Base-by-base conservation (phyloP, 2,888 invertebrate species). In the Tachina grossa region DNA sequence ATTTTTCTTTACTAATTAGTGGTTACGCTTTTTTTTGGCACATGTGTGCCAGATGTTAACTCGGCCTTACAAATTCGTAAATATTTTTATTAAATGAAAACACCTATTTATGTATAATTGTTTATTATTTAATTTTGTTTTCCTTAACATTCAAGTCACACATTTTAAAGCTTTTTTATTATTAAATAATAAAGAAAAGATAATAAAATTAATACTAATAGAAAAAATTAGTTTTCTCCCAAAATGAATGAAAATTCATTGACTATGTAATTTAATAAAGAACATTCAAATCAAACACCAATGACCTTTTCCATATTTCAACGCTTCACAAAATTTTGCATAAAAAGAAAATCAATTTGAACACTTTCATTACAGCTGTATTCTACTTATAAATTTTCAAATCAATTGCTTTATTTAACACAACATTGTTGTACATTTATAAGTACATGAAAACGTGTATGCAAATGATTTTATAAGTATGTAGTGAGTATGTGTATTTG, bases 401-500 rank as follows among this genome's bases (percentile, higher is more conserved):
- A 72, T 80, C 76, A 84, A 81, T 84, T 81, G 61, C 66, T 66
- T 68, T 77, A 66, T 71, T 75, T 80, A 72, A 72, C 76, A 80
- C 84, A 80, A 69, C 39, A 49, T 22, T 59, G 49, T 22, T 59
- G 49, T 22, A 53, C 45, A 65, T 43, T 68, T 31, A 43, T 8
- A 43, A 9, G 39, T 47, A 61, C 39, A 47, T 71, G 53, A 47
- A 43, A 47, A 55, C n/a, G 55, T 55, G n/a, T 19, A 66, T 55
- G 47, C 57, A 57, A 14, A 43, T 10, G 61, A 19, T 9, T 55
- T 66, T 8, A 4, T 51, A 16, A 19, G 16, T 8, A 19, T 53
- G 16, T 13, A 53, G 16, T 1, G 8, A 16, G 16, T 51, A 16
- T 14, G 41, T 57, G 13, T 8, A 14, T 22, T 3, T 61, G 51